These are phyloP conservation scores for Patella ulyssiponensis DNA, from an alignment of 2,888 invertebrate genomes.

Conservation along the genomic window DNA sequence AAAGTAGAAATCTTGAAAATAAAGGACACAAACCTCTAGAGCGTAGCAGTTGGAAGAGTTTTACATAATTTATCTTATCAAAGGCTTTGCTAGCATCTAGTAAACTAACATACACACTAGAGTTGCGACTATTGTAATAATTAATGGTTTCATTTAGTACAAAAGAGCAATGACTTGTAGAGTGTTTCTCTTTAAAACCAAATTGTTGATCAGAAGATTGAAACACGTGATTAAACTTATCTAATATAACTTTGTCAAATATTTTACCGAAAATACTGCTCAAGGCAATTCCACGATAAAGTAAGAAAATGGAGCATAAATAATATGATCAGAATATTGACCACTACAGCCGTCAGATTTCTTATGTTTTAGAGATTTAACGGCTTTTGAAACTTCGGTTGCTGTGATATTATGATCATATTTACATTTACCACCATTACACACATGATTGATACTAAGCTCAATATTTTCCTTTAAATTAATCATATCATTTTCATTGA, in stretches of 20 bases:
- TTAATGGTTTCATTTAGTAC: not conserved
- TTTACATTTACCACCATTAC: not conserved
- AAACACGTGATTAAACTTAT: not conserved
- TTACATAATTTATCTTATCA: not conserved
- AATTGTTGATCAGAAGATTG: not conserved
- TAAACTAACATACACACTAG: not conserved
- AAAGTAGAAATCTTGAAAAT: not conserved
- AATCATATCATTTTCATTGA: not conserved
- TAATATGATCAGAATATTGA: not conserved
- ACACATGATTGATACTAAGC: not conserved
- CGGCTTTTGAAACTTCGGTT: not conserved
- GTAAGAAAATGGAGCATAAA: not conserved
- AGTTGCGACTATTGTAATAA: not conserved
- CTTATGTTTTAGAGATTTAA: not conserved
- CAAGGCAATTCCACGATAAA: not conserved
- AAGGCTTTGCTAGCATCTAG: not conserved
- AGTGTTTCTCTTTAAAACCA: not conserved
- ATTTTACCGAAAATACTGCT: not conserved
- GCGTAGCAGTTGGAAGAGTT: not conserved
- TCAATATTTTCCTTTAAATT: not conserved
- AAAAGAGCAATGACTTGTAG: not conserved
- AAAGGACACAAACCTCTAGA: not conserved
- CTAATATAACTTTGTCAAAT: not conserved
- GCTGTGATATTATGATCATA: not conserved
- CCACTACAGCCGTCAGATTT: not conserved